Percentiles rank a stretch among this genome's conserved stretches.
Evolutionary conservation across 2,888 invertebrate species (phyloP).

Genomic region (Lymantria dispar): DNA sequence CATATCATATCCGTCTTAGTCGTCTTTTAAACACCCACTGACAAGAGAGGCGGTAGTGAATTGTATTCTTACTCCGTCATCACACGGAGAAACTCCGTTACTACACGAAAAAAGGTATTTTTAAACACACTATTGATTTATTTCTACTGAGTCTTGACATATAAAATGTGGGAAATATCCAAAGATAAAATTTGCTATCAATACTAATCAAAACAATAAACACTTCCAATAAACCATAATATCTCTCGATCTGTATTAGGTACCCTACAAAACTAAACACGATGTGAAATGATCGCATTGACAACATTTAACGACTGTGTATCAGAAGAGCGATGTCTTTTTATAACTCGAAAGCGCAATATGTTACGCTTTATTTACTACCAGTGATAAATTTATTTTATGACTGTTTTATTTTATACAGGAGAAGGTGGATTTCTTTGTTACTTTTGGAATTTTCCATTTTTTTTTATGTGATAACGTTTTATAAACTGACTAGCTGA

Average conservation of each 20-base stretch:
- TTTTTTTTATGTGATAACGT: no score
- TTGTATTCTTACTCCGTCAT: no score
- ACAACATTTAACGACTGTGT: constrained; percentile 48
- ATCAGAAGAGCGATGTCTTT: constrained; percentile 53
- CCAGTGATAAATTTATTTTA: constrained; percentile 71
- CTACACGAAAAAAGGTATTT: no score
- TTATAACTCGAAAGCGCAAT: constrained; percentile 62
- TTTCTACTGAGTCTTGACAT: no score
- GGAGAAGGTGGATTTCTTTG: constrained; percentile 47
- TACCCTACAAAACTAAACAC: background rate
- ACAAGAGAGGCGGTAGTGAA: no score
- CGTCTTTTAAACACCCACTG: no score
- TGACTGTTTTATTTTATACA: constrained; percentile 70
- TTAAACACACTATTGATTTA: no score
- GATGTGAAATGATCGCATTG: constrained; percentile 30
- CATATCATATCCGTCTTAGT: no score
- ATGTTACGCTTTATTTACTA: constrained; percentile 74
- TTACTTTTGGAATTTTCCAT: constrained; percentile 49
- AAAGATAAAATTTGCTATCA: no score
- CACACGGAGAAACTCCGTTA: no score
- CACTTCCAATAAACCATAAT: background rate
- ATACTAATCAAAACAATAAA: background rate
- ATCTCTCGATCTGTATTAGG: background rate
- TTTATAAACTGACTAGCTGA: no score
- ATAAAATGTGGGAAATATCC: no score